Base-by-base conservation (phyloP, 2,888 invertebrate species). In the Drosophila leonis region DNA sequence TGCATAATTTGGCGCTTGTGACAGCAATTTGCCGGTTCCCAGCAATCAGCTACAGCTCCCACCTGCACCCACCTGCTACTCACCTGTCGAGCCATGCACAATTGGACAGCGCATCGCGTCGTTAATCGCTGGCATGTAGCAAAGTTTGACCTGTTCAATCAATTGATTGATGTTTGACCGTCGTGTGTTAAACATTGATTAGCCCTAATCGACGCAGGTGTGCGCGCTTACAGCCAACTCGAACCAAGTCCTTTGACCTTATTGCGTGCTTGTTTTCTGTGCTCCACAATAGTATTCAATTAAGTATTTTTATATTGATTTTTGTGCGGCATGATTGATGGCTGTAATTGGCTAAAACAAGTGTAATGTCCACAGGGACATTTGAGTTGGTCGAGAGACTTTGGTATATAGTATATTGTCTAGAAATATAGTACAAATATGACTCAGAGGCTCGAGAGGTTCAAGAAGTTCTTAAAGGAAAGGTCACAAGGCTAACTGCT, bases 1-100 rank as follows among this genome's bases (percentile, higher is more conserved):
- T 69, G 67, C 77, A 80, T 83, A 80, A 83, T 83, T 86, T 88
- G 88, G 78, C 86, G 71, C 75, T 74, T 85, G 83, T 86, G 83
- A 85, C 83, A 83, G 83, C 88, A 83, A 88, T 83, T 83, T 83
- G 88, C 78, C 72, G 61, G 13, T 62, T 62, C 46, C 49, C 18
- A 41, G 44, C 27, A 35, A 57, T 18, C 46, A 24, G 41, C 55
- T 31, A 42, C 37, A 33, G 41, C 37, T 24, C 39, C 49, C 49
- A 24, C 46, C 57, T 18, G 1, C 24, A 5, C 9, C 13, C 42
- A 27, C n/a, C 41, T 35, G 29, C 42, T 49, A 62, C 20, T 15
- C 55, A 41, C 55, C 29, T 41, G 39, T 39, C 39, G 27, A n/a
- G 4, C 20, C 39, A 55, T 41, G 29, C 31, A 41, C 55, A 41